A percentile compares a stretch with the other conserved stretches of the same genome.
These are phyloP conservation scores for Cyanoderma ruficeps DNA, from an alignment of 2,113 vertebrate genomes.

Conservation along the genomic window DNA sequence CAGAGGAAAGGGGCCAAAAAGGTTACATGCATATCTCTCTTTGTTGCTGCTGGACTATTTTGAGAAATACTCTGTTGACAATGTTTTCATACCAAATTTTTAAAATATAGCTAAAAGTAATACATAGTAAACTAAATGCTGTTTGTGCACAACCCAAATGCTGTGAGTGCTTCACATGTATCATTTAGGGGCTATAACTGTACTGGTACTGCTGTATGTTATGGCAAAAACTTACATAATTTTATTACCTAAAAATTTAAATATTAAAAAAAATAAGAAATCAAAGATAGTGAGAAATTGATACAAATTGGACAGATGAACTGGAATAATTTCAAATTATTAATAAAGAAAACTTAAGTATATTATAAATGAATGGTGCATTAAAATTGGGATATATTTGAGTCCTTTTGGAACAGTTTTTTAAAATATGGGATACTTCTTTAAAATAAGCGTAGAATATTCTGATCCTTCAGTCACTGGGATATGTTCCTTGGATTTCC, in stretches of 20 bases:
- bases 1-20: constrained; percentile 97
- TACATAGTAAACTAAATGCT: background rate
- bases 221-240: accelerated
- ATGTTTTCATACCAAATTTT: background rate
- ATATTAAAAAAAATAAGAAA: background rate
- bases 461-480: background rate
- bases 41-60: background rate
- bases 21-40: constrained; percentile 70
- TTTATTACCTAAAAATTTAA: background rate
- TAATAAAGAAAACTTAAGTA: background rate
- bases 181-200: background rate
- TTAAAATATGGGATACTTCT: background rate
- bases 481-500: background rate
- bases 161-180: background rate
- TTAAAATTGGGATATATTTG: background rate
- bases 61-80: background rate
- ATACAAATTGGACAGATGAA: background rate
- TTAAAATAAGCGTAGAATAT: background rate
- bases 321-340: background rate
- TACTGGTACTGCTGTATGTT: background rate
- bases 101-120: background rate
- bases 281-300: background rate
- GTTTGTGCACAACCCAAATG: background rate
- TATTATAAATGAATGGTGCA: background rate
- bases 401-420: background rate